Evolutionary conservation across 2,797 vertebrate species (phyloP).

Genomic region (Lagodon rhomboides): DNA sequence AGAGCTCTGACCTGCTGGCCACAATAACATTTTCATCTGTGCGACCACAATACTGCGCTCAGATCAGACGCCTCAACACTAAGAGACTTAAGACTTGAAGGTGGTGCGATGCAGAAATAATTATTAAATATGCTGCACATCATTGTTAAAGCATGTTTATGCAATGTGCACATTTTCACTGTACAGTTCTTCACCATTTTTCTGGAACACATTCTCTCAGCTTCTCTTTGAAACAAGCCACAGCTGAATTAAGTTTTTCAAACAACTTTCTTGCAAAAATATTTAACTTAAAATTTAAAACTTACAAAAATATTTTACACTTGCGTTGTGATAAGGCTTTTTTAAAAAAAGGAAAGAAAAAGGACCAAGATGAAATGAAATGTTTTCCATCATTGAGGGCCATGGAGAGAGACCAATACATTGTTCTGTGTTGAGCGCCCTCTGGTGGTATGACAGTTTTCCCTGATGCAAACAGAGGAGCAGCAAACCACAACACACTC

Average conservation of each 20-base stretch:
- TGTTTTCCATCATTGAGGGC: neutral
- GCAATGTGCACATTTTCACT: conserved; percentile 5
- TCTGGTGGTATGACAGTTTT: conserved; percentile 47
- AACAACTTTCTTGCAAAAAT: neutral
- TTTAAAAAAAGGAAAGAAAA: neutral
- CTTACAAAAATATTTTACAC: conserved; percentile 7
- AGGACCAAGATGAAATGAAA: neutral
- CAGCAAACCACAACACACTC: neutral
- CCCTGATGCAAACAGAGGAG: neutral
- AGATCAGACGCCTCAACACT: conserved; percentile 3
- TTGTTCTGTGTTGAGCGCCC: conserved; percentile 15
- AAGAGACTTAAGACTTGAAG: neutral
- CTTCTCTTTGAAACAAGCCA: conserved; percentile 20
- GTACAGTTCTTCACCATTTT: conserved; percentile 5
- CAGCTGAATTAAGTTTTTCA: conserved; percentile 3
- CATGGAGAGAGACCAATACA: neutral
- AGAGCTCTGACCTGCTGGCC: conserved; percentile 12
- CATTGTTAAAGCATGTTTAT: conserved; percentile 18
- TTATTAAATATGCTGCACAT: conserved; percentile 14
- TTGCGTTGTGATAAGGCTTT: neutral
- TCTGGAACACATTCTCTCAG: conserved; percentile 1
- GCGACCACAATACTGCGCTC: neutral
- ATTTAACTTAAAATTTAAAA: conserved; percentile 17
- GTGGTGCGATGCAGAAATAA: neutral
- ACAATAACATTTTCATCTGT: neutral